Evolutionary conservation across 2,113 vertebrate genomes (phyloP), one percentile per base, ranked within the genome.

Genomic region (Onychorhynchus coronatus): DNA sequence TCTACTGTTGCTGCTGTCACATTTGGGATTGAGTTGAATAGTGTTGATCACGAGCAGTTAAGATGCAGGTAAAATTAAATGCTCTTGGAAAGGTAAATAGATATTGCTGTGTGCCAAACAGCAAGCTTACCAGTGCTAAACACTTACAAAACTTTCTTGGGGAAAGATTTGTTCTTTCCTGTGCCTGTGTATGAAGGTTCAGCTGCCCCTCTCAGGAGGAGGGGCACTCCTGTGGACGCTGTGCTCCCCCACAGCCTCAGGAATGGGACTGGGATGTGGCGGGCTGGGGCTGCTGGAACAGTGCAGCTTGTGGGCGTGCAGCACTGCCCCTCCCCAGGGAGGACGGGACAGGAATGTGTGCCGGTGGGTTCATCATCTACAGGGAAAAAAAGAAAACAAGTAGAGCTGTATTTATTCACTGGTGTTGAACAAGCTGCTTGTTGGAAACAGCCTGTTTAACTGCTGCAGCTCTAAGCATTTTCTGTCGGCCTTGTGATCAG

Each of bases 171-270:
- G 49, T 22, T 44, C 21, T 41, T 79, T 42, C 18, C 18, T 33
- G 8, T 49, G 16, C 5, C 9, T 19, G 28, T 41, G 42, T 2
- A 0, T 19, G 50, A 47, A 63, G 49, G 56, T 53, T 75, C 19
- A 35, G 31, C 42, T 0, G 2, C 33, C 11, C 24, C 3, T 33
- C 42, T 15, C 2, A 5, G 31, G 66, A n/a, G 58, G 28, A 55
- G 42, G 20, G 72, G 70, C 2, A 2, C 14, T 66, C 42, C n/a
- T 3, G 2, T 8, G 12, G n/a, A 42, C 0, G 1, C 22, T 37
- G 44, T 8, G 4, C 28, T 27, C 27, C 31, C 30, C 66, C 24
- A 15, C 49, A 22, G 67, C 66, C 42, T 52, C 16, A 8, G 30
- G 31, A 55, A 42, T 16, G 42, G 28, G 23, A 8, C 42, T 17